Percentiles rank a stretch among this genome's conserved stretches.
phyloP scores from a whole-genome alignment of 2,888 invertebrate genomes.

The Euzophera pinguis region DNA sequence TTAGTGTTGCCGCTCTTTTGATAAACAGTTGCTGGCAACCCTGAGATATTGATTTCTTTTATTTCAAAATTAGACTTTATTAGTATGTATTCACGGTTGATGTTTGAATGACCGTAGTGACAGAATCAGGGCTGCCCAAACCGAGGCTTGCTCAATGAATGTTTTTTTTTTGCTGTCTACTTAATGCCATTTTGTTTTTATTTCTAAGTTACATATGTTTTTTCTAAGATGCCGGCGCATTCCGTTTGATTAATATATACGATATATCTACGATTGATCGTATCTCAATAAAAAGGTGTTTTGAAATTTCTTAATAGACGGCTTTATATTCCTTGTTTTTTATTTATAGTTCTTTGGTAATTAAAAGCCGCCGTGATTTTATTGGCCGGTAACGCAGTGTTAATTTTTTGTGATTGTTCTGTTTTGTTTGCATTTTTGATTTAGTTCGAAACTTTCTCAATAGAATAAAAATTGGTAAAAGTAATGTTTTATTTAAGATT shows the following conservation, averaged over 20 bases:
- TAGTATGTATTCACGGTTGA: constrained; percentile 10
- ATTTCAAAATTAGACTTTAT: constrained; percentile 14
- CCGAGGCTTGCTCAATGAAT: constrained; percentile 63
- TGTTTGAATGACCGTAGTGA: constrained; percentile 20
- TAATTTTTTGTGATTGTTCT: constrained; percentile 15
- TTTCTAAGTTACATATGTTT: constrained; percentile 63
- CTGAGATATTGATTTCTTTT: neutral
- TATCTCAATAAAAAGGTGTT: constrained; percentile 69
- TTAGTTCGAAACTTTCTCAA: too few relatives aligned
- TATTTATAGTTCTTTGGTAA: constrained; percentile 43
- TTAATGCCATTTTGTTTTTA: constrained; percentile 74
- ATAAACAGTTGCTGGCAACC: constrained; percentile 15
- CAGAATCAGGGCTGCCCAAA: constrained; percentile 33
- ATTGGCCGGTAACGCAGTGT: constrained; percentile 19
- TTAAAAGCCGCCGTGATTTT: constrained; percentile 42
- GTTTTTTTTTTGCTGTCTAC: constrained; percentile 58
- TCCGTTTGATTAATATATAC: constrained; percentile 63
- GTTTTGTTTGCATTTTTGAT: constrained; percentile 17
- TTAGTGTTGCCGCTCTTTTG: constrained; percentile 33
- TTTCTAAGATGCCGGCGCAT: constrained; percentile 53
- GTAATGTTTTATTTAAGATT: too few relatives aligned
- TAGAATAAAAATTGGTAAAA: too few relatives aligned
- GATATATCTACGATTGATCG: constrained; percentile 43
- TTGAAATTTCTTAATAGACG: constrained; percentile 65
- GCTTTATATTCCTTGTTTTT: constrained; percentile 44